Evolutionary conservation across 2,888 invertebrate species (phyloP), one percentile per base, ranked within the genome.

Genomic region (Herminia tarsipennalis): DNA sequence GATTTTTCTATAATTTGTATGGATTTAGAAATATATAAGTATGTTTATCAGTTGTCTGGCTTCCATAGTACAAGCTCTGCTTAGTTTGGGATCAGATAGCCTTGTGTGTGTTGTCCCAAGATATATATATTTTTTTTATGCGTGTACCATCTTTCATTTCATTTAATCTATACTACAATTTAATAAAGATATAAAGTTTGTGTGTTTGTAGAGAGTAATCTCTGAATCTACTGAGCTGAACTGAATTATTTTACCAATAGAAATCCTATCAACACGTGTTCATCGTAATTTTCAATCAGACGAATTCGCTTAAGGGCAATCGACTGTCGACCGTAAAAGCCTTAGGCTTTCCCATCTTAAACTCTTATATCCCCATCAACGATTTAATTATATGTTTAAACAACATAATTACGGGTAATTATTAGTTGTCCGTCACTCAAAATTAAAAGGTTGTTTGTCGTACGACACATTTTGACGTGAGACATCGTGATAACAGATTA

Each of bases 391-490:
- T 45, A 27, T 38, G 34, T 29, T 43, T 46, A 50, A 45, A 46
- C 28, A 29, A 22, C 9, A 29, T 65, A 56, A 61, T 56, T 44
- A 36, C 18, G 44, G 38, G 35, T 65, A 52, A 64, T 61, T 56
- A 48, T 38, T 16, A 6, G n/a, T 28, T 41, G 33, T 43, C 33
- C 22, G 28, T 39, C 27, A 38, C 9, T 41, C 33, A 27, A 25
- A 14, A 41, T 36, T 39, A 42, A 27, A 32, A 45, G 38, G 10
- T 37, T 28, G 37, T 44, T 51, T 39, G 18, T 34, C 8, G 4
- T 30, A 50, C 36, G 40, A 41, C 32, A 46, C 8, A 20, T 44
- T 48, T 36, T 28, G 39, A 33, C 12, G 17, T 20, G 32, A 28
- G 14, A 25, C 29, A 13, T 29, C 33, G 13, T 14, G 8, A 36